Evolutionary conservation across 1,140 invertebrate species (phyloP).

Genomic region (Mesaphorura yosii): DNA sequence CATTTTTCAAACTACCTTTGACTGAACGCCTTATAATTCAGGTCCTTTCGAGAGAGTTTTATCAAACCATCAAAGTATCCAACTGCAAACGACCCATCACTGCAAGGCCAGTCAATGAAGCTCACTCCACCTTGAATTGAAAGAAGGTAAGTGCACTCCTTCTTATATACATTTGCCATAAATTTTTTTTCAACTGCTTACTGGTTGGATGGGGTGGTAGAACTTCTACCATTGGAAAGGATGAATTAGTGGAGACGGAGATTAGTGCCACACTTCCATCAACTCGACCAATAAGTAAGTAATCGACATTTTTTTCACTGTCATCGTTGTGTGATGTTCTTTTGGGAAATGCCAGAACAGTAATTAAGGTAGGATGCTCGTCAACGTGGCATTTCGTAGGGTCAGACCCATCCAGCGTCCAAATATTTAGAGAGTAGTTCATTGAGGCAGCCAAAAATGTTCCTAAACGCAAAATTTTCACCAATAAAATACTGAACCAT

Average conservation of each 20-base stretch:
- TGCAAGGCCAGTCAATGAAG: no score
- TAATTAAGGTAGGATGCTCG: conserved; percentile 41
- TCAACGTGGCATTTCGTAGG: conserved; percentile 36
- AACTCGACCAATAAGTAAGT: conserved; percentile 43
- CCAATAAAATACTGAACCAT: no score
- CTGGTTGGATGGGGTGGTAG: neutral
- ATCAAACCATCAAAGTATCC: conserved; percentile 17
- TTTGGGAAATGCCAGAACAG: conserved; percentile 42
- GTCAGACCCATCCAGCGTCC: conserved; percentile 40
- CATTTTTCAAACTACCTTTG: no score
- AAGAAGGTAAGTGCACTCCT: no score
- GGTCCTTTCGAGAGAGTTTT: conserved; percentile 12
- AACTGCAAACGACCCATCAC: conserved; percentile 14
- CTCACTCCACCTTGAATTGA: no score
- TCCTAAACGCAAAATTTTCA: no score
- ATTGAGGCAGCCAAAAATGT: conserved; percentile 46
- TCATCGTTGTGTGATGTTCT: conserved; percentile 31
- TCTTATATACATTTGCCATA: no score
- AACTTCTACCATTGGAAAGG: conserved; percentile 24
- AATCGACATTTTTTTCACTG: conserved; percentile 37
- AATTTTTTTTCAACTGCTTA: no score
- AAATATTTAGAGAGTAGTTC: conserved; percentile 49
- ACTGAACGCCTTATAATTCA: neutral
- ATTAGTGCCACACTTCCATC: conserved; percentile 41
- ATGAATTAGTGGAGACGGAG: conserved; percentile 34